A percentile compares a stretch with the other conserved stretches of the same genome.
Conservation (phyloP, 2,888 invertebrate species). For the Tinea trinotella region DNA sequence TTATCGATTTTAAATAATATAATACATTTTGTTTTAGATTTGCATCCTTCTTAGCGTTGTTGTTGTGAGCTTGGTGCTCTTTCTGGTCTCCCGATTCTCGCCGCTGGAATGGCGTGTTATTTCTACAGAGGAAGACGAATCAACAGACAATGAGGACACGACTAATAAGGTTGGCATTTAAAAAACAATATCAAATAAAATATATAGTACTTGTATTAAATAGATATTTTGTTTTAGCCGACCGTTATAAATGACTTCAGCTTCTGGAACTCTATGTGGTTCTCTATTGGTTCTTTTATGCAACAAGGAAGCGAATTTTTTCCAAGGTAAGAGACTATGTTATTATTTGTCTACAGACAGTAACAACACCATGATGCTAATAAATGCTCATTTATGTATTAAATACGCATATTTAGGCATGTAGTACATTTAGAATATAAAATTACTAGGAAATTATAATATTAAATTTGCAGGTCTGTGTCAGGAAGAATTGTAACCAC, state of each 20-base stretch:
- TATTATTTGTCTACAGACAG: not conserved
- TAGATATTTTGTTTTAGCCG: conserved; percentile 50
- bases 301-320: conserved; percentile 98
- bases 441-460: not conserved
- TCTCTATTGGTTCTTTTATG: conserved; percentile 97
- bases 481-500: conserved; percentile 95
- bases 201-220: not conserved
- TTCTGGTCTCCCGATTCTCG: conserved; percentile 95
- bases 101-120: conserved; percentile 95
- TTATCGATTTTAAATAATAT: not conserved
- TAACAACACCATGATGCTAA: too few relatives aligned
- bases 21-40: conserved; percentile 55
- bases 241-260: conserved; percentile 93
- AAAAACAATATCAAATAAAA: not conserved
- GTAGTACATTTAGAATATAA: not conserved
- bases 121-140: conserved; percentile 36
- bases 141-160: not conserved
- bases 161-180: not conserved
- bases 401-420: too few relatives aligned
- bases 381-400: too few relatives aligned
- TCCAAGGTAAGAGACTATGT: conserved; percentile 79
- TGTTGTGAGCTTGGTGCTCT: conserved; percentile 94
- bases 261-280: conserved; percentile 98
- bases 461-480: conserved; percentile 71
- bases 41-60: conserved; percentile 88